These are phyloP conservation scores for Tenodera sinensis DNA, from an alignment of 2,888 invertebrate species.

Conservation along the genomic window DNA sequence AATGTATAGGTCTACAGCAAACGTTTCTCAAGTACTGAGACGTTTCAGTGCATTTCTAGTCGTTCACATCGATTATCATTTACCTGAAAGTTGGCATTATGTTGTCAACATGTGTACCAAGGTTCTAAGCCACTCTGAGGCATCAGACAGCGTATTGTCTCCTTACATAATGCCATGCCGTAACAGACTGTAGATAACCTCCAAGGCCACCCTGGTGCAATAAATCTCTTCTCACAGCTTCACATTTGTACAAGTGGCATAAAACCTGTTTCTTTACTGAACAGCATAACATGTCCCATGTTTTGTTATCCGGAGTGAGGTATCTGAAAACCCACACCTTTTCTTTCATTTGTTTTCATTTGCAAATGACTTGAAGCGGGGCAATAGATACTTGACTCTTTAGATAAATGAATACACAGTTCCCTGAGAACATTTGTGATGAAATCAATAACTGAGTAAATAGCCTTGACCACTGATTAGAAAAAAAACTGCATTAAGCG, in stretches of 20 bases:
- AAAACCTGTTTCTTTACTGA: neutral
- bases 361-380: neutral
- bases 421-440: no score
- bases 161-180: neutral
- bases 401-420: neutral
- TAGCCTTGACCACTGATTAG: no score
- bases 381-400: neutral
- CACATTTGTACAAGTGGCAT: neutral
- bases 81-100: no score
- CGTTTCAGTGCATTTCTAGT: no score
- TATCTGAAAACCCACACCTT: neutral
- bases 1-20: no score
- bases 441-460: no score
- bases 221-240: neutral
- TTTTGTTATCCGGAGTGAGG: neutral
- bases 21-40: no score
- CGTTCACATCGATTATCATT: no score
- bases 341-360: neutral
- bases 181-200: neutral
- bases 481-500: no score
- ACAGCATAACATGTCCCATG: neutral
- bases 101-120: no score
- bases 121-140: no score
- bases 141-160: neutral
- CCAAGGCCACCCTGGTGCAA: neutral